Conservation (phyloP, 2,797 vertebrate genomes). For the Syngnathus rostellatus region DNA sequence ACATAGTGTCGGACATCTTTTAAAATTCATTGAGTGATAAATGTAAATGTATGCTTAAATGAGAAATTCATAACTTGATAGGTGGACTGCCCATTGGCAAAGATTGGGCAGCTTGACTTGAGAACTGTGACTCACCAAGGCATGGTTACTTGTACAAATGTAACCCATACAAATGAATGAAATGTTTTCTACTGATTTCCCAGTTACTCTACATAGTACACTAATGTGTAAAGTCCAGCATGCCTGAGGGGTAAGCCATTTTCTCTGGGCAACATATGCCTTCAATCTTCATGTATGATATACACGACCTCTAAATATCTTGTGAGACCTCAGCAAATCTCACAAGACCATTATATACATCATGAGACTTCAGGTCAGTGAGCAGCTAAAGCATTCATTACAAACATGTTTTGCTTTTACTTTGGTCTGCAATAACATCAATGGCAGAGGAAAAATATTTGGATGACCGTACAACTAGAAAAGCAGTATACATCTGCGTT, state of each 20-base stretch:
- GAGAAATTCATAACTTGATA: neutral
- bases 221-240: neutral
- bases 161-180: neutral
- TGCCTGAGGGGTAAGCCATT: neutral
- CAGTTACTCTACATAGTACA: neutral
- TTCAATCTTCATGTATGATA: neutral
- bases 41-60: slow-evolving; percentile 12
- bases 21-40: slow-evolving; percentile 8
- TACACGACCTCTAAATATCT: no score
- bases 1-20: neutral
- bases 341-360: neutral
- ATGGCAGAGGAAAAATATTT: no score
- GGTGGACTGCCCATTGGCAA: neutral
- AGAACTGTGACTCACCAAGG: neutral
- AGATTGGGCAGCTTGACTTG: neutral
- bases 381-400: neutral
- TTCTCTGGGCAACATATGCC: neutral
- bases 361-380: neutral
- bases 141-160: neutral
- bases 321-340: neutral
- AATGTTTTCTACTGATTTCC: neutral
- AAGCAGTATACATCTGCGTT: neutral
- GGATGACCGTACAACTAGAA: no score
- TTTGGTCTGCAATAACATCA: no score
- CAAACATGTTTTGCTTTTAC: no score